phyloP scores from a whole-genome alignment of 2,888 invertebrate species.

The Pterostichus niger region DNA sequence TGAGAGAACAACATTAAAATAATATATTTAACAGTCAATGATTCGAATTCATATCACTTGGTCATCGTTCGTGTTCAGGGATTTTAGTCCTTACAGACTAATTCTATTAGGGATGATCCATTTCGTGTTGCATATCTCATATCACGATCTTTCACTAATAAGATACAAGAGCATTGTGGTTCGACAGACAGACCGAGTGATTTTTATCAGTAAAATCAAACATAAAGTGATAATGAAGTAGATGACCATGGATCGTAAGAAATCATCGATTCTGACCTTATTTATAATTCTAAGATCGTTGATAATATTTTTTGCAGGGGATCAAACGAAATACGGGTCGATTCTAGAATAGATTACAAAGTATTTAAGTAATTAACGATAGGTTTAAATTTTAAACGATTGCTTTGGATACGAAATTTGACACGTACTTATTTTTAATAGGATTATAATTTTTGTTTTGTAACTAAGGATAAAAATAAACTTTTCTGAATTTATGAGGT shows the following conservation, averaged over 20 bases:
- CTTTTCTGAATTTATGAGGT: too few relatives aligned
- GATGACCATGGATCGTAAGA: conserved; percentile 33
- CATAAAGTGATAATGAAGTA: conserved; percentile 50
- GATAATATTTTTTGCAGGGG: conserved; percentile 45
- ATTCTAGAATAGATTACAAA: neutral
- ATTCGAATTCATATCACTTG: neutral
- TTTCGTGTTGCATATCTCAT: neutral
- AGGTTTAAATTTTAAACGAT: neutral
- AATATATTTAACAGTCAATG: conserved; percentile 16
- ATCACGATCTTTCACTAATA: conserved; percentile 47
- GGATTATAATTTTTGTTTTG: too few relatives aligned
- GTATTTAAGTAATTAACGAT: neutral
- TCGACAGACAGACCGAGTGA: conserved; percentile 18
- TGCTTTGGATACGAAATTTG: neutral
- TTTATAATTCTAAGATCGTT: conserved; percentile 27
- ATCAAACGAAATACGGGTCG: neutral
- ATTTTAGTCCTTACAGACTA: neutral
- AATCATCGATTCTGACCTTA: conserved; percentile 25
- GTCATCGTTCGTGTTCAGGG: neutral
- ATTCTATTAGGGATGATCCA: conserved; percentile 4
- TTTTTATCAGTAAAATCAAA: conserved; percentile 44
- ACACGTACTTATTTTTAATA: neutral
- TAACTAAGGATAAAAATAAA: too few relatives aligned
- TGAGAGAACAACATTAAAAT: conserved; percentile 2
- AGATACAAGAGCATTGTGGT: conserved; percentile 56